Evolutionary conservation across 2,113 vertebrate species (phyloP).

Genomic region (Octodon degus): DNA sequence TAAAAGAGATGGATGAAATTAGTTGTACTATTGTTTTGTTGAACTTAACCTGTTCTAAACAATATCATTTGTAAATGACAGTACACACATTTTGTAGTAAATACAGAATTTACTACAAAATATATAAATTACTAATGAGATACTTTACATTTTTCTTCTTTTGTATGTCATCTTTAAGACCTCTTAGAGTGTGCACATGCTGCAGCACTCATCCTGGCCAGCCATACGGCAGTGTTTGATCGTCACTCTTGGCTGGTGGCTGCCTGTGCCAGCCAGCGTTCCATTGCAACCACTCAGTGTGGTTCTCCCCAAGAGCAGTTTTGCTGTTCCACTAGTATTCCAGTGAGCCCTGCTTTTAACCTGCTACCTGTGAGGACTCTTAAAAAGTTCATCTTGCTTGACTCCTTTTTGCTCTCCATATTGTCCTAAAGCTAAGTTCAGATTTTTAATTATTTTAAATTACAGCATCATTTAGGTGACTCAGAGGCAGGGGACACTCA

Average conservation of each 20-base stretch:
- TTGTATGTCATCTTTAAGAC: not conserved
- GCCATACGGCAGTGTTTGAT: accelerated
- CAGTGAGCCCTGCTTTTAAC: not conserved
- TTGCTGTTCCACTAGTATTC: not conserved
- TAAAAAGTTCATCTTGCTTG: not conserved
- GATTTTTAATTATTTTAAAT: not conserved
- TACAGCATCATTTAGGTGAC: not conserved
- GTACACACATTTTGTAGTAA: not conserved
- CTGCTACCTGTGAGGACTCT: not conserved
- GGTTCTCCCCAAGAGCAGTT: not conserved
- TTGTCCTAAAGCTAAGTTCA: not conserved
- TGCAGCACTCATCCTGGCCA: accelerated
- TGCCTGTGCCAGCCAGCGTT: accelerated
- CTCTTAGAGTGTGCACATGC: not conserved
- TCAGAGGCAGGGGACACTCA: not conserved
- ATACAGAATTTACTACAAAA: not conserved
- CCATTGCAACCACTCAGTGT: not conserved
- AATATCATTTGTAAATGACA: not conserved
- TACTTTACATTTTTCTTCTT: not conserved
- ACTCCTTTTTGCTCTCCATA: not conserved
- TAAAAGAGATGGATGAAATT: not conserved
- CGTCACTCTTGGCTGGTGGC: not conserved
- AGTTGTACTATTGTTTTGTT: not conserved
- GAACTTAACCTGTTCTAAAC: not conserved
- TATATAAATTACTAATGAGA: not conserved